Conservation (phyloP, 2,888 invertebrate genomes). For the Tenthredo notha region DNA sequence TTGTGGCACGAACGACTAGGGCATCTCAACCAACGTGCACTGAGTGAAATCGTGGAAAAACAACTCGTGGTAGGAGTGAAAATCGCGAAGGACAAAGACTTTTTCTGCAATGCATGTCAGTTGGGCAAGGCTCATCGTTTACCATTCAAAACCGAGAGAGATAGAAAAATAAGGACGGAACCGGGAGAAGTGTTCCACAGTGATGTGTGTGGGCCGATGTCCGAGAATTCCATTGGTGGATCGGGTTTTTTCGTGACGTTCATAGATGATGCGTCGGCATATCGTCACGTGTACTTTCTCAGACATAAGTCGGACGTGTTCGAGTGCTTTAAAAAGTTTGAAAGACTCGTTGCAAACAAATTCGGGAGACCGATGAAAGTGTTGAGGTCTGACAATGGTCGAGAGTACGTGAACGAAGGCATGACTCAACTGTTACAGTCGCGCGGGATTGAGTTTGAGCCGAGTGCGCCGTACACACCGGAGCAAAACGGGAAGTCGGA, state of each 20-base stretch:
- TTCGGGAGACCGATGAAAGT: neutral
- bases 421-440: neutral
- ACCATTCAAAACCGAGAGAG: slow-evolving; percentile 53
- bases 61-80: slow-evolving; percentile 51
- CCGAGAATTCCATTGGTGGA: slow-evolving; percentile 54
- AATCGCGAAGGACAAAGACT: slow-evolving; percentile 54
- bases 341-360: neutral
- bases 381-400: slow-evolving; percentile 4
- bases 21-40: slow-evolving; percentile 52
- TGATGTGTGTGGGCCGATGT: slow-evolving; percentile 61
- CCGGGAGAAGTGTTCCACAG: slow-evolving; percentile 56
- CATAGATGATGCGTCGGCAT: slow-evolving; percentile 57
- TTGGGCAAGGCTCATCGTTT: slow-evolving; percentile 59
- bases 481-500: slow-evolving; percentile 56
- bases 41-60: slow-evolving; percentile 52
- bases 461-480: slow-evolving; percentile 23
- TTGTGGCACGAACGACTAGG: slow-evolving; percentile 61
- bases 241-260: slow-evolving; percentile 57
- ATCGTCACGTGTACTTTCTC: slow-evolving; percentile 56
- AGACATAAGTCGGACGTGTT: slow-evolving; percentile 51
- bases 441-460: neutral
- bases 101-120: slow-evolving; percentile 61
- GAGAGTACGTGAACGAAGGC: neutral
- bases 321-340: neutral
- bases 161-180: slow-evolving; percentile 8